Conservation (phyloP, 1,140 invertebrate species). For the Paraescarpia echinospica region DNA sequence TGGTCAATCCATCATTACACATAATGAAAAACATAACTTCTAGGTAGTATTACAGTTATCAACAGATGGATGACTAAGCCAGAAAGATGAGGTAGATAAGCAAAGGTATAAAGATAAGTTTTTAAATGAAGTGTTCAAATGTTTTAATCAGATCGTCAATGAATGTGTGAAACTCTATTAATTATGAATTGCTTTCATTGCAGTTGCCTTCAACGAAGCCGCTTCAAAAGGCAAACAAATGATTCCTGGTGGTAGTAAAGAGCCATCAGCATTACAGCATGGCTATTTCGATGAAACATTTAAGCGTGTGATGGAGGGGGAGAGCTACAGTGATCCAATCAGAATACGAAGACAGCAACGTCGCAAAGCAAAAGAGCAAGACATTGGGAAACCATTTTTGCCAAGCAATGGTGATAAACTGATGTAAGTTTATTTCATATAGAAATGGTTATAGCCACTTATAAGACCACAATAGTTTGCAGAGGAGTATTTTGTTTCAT, state of each 20-base stretch:
- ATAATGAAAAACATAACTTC: no score
- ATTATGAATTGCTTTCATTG: slow-evolving; percentile 27
- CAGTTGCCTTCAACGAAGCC: slow-evolving; percentile 54
- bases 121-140: no score
- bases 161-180: no score
- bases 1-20: no score
- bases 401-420: slow-evolving; percentile 54
- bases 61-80: no score
- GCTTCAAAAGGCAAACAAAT: slow-evolving; percentile 56
- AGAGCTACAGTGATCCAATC: slow-evolving; percentile 55
- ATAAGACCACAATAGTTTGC: neutral
- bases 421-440: slow-evolving; percentile 41
- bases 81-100: no score
- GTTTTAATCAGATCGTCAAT: no score
- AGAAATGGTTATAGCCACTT: neutral
- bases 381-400: slow-evolving; percentile 55
- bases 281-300: slow-evolving; percentile 57
- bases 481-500: neutral
- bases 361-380: slow-evolving; percentile 51
- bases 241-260: slow-evolving; percentile 50
- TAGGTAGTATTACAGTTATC: no score
- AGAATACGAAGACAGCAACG: slow-evolving; percentile 48
- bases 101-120: no score
- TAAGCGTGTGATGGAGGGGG: slow-evolving; percentile 52
- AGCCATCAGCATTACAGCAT: slow-evolving; percentile 45